phyloP scores from a whole-genome alignment of 2,888 invertebrate genomes.

The Cheilosia urbana region DNA sequence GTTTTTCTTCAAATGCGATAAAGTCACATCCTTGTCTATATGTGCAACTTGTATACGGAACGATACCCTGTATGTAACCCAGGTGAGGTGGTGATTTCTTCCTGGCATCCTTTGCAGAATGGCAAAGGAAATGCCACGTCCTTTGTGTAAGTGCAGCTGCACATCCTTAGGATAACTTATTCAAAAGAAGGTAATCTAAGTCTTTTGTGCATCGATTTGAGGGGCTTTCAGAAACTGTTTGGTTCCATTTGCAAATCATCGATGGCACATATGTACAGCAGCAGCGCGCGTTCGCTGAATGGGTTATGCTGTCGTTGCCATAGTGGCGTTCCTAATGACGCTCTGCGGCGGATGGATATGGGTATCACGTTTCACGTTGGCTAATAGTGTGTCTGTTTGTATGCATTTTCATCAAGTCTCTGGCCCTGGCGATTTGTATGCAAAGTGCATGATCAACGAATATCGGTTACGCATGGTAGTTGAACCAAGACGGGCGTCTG shows the following conservation, averaged over 20 bases:
- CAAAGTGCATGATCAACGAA: slow-evolving; percentile 42
- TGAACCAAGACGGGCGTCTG: slow-evolving; percentile 34
- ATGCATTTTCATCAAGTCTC: slow-evolving; percentile 31
- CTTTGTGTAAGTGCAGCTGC: slow-evolving; percentile 67
- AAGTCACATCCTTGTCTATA: slow-evolving; percentile 55
- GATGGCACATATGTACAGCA: slow-evolving; percentile 43
- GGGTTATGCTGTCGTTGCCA: slow-evolving; percentile 29
- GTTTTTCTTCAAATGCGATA: slow-evolving; percentile 69
- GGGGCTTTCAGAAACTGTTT: slow-evolving; percentile 60
- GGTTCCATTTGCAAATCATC: slow-evolving; percentile 72
- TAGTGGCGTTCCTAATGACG: slow-evolving; percentile 51
- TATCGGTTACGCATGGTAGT: slow-evolving; percentile 69
- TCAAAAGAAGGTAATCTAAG: slow-evolving; percentile 70
- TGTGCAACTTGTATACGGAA: background rate
- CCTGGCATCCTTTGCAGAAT: slow-evolving; percentile 19
- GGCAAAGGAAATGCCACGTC: slow-evolving; percentile 52
- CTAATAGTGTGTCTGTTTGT: slow-evolving; percentile 18
- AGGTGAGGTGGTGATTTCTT: slow-evolving; percentile 61
- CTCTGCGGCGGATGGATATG: background rate
- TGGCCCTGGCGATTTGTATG: slow-evolving; percentile 57
- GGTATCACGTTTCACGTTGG: slow-evolving; percentile 26
- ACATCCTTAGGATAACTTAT: slow-evolving; percentile 72
- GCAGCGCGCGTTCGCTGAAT: slow-evolving; percentile 27
- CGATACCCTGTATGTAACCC: slow-evolving; percentile 15
- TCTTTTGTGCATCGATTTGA: slow-evolving; percentile 66